Evolutionary conservation across 2,113 vertebrate species (phyloP), one percentile per base, ranked within the genome.

Genomic region (Microcebus griseorufus): DNA sequence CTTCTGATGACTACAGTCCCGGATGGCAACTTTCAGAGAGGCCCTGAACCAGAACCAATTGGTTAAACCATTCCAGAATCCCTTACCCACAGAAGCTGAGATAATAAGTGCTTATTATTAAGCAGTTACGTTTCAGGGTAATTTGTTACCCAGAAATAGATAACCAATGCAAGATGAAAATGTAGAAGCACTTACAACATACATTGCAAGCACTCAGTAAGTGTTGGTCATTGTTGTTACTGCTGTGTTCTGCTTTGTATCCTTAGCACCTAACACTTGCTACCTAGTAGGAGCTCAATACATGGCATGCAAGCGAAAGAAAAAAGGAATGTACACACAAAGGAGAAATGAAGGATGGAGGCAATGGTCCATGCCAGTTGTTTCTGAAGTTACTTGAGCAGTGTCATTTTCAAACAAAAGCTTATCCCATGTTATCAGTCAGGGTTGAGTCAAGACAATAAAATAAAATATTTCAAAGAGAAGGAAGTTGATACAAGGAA

Each of bases 301-400:
- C 22, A 58, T 4, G 85, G n/a, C 39, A 37, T 88, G 39, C 32
- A 37, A 88, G 48, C 55, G 3, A 78, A 93, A 70, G 62, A 93
- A 83, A 78, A 51, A 60, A 69, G 60, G 16, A 34, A 81, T 22
- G 10, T 55, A 45, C 39, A 37, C 23, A 80, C 37, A 67, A 60
- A 88, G 55, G 80, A 73, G 85, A 85, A 90, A 65, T 67, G 67
- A 90, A 90, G 45, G 20, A 5, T 67, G 58, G 42, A 75, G 25
- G 37, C 65, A 73, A 55, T 90, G 29, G 65, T 62, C 39, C 34
- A n/a, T 62, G 27, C 69, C 62, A 75, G 27, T 67, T 29, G 11
- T 93, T 96, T 80, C 81, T 81, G 73, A 90, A 67, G 45, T 86
- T 93, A 93, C 37, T 80, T 80, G 95, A 69, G 34, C 22, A 78